phyloP scores from a whole-genome alignment of 1,140 invertebrate genomes.

The Sinonovacula constricta region DNA sequence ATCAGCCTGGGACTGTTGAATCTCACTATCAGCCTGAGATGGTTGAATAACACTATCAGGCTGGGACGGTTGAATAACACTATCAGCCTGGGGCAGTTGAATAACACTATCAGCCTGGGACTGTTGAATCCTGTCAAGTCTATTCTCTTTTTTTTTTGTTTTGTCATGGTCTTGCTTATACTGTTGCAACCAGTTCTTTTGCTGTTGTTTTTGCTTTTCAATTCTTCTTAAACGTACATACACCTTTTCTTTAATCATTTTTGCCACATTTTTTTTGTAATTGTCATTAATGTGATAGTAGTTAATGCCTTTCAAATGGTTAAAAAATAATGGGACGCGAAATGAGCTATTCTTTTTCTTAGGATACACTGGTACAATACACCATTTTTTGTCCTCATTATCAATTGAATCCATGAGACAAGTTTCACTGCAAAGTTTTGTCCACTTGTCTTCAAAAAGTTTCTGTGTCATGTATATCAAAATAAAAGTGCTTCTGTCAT shows the following conservation, averaged over 20 bases:
- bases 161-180: conserved; percentile 4
- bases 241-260: no score
- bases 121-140: no score
- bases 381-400: conserved; percentile 61
- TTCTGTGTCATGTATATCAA: conserved; percentile 63
- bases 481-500: conserved; percentile 60
- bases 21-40: no score
- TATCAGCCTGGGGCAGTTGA: no score
- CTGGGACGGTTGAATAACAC: no score
- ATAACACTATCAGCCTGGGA: no score
- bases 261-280: conserved; percentile 50
- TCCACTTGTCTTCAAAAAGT: conserved; percentile 61
- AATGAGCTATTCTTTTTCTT: conserved; percentile 55
- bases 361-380: conserved; percentile 63
- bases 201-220: no score
- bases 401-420: conserved; percentile 64
- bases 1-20: no score
- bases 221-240: no score
- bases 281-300: conserved; percentile 59
- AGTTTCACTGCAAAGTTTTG: conserved; percentile 56
- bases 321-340: conserved; percentile 59
- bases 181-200: no score
- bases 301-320: conserved; percentile 61
- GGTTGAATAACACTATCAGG: no score
- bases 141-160: background rate